Conservation (phyloP, 1,140 invertebrate genomes). For the Caenorhabditis latens region DNA sequence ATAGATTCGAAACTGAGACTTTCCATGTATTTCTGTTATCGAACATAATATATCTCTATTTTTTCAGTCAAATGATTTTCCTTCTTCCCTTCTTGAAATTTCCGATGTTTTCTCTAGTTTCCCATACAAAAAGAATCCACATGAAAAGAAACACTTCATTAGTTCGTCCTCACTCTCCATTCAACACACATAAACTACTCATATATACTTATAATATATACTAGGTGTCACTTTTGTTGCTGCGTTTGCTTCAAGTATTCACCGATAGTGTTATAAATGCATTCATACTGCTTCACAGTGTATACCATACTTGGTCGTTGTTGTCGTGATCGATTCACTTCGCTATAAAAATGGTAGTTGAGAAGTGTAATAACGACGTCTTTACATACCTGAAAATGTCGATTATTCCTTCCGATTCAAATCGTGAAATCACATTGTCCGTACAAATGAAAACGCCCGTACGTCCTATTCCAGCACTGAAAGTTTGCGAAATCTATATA, state of each 20-base stretch:
- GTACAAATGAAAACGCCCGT: constrained; percentile 52
- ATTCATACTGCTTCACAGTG: constrained; percentile 56
- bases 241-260: constrained; percentile 36
- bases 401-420: constrained; percentile 51
- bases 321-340: constrained; percentile 48
- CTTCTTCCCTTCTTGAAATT: too few species aligned
- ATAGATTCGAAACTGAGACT: too few species aligned
- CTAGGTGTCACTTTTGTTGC: neutral
- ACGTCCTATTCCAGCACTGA: constrained; percentile 53
- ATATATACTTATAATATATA: neutral
- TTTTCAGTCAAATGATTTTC: too few species aligned
- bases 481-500: neutral
- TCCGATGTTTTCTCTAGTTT: neutral
- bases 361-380: neutral
- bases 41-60: too few species aligned
- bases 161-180: neutral
- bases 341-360: constrained; percentile 30
- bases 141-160: constrained; percentile 7
- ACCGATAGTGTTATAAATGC: constrained; percentile 51
- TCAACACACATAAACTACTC: neutral
- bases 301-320: constrained; percentile 56
- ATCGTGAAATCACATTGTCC: constrained; percentile 18
- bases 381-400: constrained; percentile 55
- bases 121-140: neutral
- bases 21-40: too few species aligned